phyloP scores from a whole-genome alignment of 23 tunicate genomes.

The Aplidium turbinatum region DNA sequence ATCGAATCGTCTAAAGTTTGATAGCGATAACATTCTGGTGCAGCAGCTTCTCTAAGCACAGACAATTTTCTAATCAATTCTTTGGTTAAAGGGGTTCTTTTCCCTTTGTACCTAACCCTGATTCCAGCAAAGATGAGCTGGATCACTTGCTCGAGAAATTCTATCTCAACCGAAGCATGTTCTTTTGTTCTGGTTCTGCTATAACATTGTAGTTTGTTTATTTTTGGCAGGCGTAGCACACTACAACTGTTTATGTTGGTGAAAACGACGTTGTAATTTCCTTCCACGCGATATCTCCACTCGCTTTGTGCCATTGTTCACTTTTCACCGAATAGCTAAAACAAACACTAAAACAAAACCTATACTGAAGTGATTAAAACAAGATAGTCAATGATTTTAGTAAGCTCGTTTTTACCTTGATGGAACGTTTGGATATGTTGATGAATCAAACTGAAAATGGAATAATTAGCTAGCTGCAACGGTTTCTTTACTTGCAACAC shows the following conservation, averaged over 20 bases:
- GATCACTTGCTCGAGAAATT: slow-evolving; percentile 51
- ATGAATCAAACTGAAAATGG: too few relatives aligned
- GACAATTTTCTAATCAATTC: slow-evolving; percentile 33
- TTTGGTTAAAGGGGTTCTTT: slow-evolving; percentile 16
- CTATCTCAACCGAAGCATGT: slow-evolving; percentile 27
- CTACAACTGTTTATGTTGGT: slow-evolving; percentile 17
- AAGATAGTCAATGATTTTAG: too few relatives aligned
- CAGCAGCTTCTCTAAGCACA: neutral
- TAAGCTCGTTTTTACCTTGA: too few relatives aligned
- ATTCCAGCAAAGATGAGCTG: slow-evolving; percentile 35
- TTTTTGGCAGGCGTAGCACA: slow-evolving; percentile 41
- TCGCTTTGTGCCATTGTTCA: slow-evolving; percentile 13
- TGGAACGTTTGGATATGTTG: too few relatives aligned
- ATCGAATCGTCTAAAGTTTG: slow-evolving; percentile 36
- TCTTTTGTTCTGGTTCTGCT: neutral
- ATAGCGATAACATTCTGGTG: slow-evolving; percentile 26
- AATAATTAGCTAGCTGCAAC: too few relatives aligned
- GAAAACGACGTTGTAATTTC: slow-evolving; percentile 55
- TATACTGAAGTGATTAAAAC: too few relatives aligned
- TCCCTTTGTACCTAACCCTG: slow-evolving; percentile 30
- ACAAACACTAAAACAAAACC: too few relatives aligned
- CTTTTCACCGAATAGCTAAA: too few relatives aligned
- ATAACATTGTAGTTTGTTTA: neutral
- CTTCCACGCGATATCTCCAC: slow-evolving; percentile 54
- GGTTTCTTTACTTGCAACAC: too few relatives aligned